These are phyloP conservation scores for Seira sanloemensis DNA, from an alignment of 2,888 invertebrate species.

Conservation along the genomic window DNA sequence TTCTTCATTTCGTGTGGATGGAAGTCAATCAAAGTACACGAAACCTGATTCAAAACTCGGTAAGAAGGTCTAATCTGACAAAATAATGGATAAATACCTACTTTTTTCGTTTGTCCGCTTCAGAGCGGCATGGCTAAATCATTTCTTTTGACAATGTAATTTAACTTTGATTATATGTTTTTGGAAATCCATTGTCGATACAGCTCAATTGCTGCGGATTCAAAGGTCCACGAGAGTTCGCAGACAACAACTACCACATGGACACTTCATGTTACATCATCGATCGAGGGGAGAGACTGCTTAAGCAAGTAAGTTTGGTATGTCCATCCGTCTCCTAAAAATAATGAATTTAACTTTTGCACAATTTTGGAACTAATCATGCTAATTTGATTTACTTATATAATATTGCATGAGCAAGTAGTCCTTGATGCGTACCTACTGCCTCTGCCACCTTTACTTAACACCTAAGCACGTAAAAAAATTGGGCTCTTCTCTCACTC, in stretches of 20 bases:
- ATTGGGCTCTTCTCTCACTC: too few relatives aligned
- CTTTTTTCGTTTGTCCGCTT: background rate
- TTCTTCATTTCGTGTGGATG: slow-evolving; percentile 75
- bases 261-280: slow-evolving; percentile 75
- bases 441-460: too few relatives aligned
- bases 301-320: slow-evolving; percentile 72
- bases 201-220: slow-evolving; percentile 76
- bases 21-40: slow-evolving; percentile 75
- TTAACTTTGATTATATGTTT: background rate
- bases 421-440: too few relatives aligned
- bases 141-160: background rate
- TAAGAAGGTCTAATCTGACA: slow-evolving; percentile 66
- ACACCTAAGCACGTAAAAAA: too few relatives aligned
- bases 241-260: slow-evolving; percentile 75
- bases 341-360: too few relatives aligned
- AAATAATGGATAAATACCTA: background rate
- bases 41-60: slow-evolving; percentile 75
- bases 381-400: too few relatives aligned
- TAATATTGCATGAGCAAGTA: too few relatives aligned
- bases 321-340: too few relatives aligned
- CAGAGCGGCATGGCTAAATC: background rate
- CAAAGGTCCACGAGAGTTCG: slow-evolving; percentile 75
- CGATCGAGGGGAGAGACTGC: slow-evolving; percentile 70
- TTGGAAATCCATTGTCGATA: slow-evolving; percentile 36
- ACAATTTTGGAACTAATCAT: too few relatives aligned